Evolutionary conservation across 2,797 vertebrate species (phyloP).

Genomic region (Meda fulgida): DNA sequence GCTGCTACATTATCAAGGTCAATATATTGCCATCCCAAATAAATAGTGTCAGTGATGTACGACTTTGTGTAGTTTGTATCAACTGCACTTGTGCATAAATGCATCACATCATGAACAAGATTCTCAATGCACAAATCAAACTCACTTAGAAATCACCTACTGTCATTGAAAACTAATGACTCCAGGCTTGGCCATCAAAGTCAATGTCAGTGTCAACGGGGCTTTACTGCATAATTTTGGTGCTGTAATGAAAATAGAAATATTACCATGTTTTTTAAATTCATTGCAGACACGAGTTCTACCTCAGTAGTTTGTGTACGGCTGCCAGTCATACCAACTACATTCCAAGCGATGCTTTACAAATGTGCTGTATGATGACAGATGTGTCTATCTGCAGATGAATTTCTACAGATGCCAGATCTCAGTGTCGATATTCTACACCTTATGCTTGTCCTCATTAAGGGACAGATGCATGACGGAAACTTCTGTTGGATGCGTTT

Average conservation of each 20-base stretch:
- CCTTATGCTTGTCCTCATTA: constrained; percentile 46
- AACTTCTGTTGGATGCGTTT: constrained; percentile 33
- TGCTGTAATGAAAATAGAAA: constrained; percentile 11
- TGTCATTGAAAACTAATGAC: constrained; percentile 1
- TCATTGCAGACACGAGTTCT: background rate
- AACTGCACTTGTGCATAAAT: background rate
- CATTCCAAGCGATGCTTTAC: background rate
- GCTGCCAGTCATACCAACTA: background rate
- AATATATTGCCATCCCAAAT: background rate
- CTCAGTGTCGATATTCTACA: constrained; percentile 7
- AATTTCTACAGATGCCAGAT: constrained; percentile 36
- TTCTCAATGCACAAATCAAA: background rate
- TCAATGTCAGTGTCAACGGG: constrained; percentile 8
- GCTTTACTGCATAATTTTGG: background rate
- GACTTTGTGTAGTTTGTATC: background rate
- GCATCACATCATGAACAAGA: background rate
- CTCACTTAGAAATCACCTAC: background rate
- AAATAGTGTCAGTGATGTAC: background rate
- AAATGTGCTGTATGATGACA: constrained; percentile 21
- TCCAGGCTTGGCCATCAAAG: background rate
- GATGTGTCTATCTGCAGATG: constrained; percentile 29
- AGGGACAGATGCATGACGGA: constrained; percentile 34
- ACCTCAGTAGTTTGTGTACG: background rate
- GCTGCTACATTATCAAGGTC: background rate
- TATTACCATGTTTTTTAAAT: background rate